These are phyloP conservation scores for Lytechinus variegatus DNA, from an alignment of 35 echinoderm and acorn worm species.

Conservation along the genomic window DNA sequence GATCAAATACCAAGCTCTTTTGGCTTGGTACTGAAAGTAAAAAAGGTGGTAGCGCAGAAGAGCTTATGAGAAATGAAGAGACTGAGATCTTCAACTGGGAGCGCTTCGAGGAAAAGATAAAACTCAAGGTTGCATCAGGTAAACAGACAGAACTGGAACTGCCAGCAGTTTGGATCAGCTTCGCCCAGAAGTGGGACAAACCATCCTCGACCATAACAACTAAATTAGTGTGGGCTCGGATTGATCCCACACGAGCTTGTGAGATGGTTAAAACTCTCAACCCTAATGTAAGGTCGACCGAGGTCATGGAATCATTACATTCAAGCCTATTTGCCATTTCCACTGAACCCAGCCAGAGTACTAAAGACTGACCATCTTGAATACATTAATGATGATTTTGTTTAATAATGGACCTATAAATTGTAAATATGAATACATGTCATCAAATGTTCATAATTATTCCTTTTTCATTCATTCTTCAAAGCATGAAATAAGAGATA, in stretches of 20 bases:
- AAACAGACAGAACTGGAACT: not conserved
- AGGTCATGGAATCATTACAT: not conserved
- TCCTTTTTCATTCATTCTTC: too few relatives aligned
- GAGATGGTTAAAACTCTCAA: not conserved
- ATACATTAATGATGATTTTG: too few relatives aligned
- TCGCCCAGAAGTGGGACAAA: constrained; percentile 36
- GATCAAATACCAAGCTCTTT: constrained; percentile 18
- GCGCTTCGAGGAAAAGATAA: not conserved
- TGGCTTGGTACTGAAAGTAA: not conserved
- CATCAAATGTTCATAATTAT: too few relatives aligned
- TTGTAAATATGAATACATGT: too few relatives aligned
- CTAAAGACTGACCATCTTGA: not conserved
- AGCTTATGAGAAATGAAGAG: not conserved
- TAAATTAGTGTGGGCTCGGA: not conserved
- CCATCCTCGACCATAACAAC: not conserved
- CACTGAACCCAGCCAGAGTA: not conserved
- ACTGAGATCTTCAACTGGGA: constrained; percentile 7
- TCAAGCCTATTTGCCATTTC: not conserved
- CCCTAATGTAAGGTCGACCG: not conserved
- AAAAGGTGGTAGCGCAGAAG: not conserved
- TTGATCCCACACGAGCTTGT: not conserved
- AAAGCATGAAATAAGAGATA: too few relatives aligned
- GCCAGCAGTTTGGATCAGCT: not conserved
- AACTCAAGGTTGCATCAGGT: not conserved
- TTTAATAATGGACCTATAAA: too few relatives aligned